phyloP scores from a whole-genome alignment of 2,113 vertebrate genomes.

The Cochlearius cochlearius region DNA sequence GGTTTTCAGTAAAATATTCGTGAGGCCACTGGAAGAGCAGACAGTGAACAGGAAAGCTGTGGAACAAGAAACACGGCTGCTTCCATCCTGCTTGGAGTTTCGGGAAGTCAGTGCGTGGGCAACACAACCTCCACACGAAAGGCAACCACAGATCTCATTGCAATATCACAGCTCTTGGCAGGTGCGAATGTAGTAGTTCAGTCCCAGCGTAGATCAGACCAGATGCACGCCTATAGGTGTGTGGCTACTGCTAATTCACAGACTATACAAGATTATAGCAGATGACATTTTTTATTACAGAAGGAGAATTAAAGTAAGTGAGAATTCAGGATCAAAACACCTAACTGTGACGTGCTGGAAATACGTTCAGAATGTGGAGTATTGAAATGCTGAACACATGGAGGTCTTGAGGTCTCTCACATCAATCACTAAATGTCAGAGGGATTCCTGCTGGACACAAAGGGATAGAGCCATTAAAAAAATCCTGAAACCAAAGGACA shows the following conservation, averaged over 20 bases:
- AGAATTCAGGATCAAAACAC: neutral
- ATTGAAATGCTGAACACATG: neutral
- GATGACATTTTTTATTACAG: neutral
- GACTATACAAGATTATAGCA: neutral
- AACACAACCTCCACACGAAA: neutral
- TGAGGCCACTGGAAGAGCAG: neutral
- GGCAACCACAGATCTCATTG: neutral
- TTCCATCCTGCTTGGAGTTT: neutral
- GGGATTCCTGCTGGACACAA: neutral
- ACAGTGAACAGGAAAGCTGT: neutral
- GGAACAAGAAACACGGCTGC: neutral
- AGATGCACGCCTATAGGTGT: neutral
- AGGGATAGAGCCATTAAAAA: neutral
- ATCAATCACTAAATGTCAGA: neutral
- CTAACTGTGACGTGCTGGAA: neutral
- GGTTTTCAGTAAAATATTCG: neutral
- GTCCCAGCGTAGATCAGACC: rapidly evolving
- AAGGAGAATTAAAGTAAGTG: neutral
- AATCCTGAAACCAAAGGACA: neutral
- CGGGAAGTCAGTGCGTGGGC: rapidly evolving
- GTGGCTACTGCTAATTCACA: neutral
- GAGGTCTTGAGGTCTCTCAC: neutral
- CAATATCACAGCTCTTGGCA: neutral
- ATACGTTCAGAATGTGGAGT: neutral
- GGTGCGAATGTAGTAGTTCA: neutral